Evolutionary conservation across 2,888 invertebrate genomes (phyloP).

Genomic region (Caenorhabditis sinica): DNA sequence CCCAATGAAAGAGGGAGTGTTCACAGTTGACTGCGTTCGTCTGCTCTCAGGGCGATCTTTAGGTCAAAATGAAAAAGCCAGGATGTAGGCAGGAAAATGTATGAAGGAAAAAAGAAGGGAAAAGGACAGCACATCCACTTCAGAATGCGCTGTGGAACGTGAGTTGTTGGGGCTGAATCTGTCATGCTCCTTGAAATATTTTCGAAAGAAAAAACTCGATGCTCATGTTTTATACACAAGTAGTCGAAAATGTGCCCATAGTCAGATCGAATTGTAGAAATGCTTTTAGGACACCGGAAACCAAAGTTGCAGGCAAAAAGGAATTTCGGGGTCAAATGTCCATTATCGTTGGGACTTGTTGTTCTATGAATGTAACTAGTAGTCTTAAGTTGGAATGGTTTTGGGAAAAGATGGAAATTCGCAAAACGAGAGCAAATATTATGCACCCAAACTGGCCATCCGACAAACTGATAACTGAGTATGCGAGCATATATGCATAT

Average conservation of each 20-base stretch:
- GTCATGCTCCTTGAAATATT: slow-evolving; percentile 33
- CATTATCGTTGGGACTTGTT: neutral
- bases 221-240: slow-evolving; percentile 51
- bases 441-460: neutral
- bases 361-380: neutral
- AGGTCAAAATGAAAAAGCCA: slow-evolving; percentile 6
- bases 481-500: neutral
- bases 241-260: slow-evolving; percentile 23
- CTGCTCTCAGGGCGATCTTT: slow-evolving; percentile 19
- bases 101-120: neutral
- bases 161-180: slow-evolving; percentile 33
- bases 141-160: slow-evolving; percentile 43
- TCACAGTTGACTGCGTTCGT: slow-evolving; percentile 58
- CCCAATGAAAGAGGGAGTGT: slow-evolving; percentile 1
- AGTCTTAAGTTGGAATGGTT: neutral
- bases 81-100: no score
- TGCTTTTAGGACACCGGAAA: slow-evolving; percentile 34
- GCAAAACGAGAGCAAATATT: neutral
- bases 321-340: slow-evolving; percentile 16
- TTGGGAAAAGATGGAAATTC: neutral
- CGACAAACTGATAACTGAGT: neutral
- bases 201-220: slow-evolving; percentile 1
- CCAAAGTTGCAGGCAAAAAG: neutral
- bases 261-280: slow-evolving; percentile 34
- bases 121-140: slow-evolving; percentile 24